A percentile compares a stretch with the other conserved stretches of the same genome.
phyloP scores from a whole-genome alignment of 2,888 invertebrate genomes.

The Operophtera brumata region DNA sequence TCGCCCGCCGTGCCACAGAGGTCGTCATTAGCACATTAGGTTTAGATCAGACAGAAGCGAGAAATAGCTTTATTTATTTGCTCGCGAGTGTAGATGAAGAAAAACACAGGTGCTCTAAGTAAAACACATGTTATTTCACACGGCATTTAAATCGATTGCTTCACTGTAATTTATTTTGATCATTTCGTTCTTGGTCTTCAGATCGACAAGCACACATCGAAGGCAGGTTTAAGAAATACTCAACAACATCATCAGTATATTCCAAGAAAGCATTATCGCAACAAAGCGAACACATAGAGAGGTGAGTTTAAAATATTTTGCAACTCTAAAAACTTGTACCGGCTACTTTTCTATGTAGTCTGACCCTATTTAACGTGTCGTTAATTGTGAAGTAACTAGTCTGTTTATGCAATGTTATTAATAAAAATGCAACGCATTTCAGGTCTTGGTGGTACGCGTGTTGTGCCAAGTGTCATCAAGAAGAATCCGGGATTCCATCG shows the following conservation, averaged over 20 bases:
- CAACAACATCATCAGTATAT: constrained; percentile 74
- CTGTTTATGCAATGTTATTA: constrained; percentile 5
- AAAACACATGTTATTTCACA: constrained; percentile 50
- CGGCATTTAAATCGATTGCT: constrained; percentile 50
- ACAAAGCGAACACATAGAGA: constrained; percentile 74
- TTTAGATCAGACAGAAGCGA: too few relatives aligned
- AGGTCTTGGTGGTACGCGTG: constrained; percentile 93
- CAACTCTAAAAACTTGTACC: constrained; percentile 9
- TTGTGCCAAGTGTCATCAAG: constrained; percentile 88
- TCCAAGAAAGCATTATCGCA: constrained; percentile 75
- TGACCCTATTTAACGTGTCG: constrained; percentile 5
- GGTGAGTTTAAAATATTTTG: constrained; percentile 46
- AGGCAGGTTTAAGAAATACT: constrained; percentile 77
- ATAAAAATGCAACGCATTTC: constrained; percentile 46
- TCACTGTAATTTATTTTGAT: constrained; percentile 40
- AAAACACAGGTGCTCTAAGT: constrained; percentile 28
- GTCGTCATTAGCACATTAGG: too few relatives aligned
- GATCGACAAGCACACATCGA: constrained; percentile 75
- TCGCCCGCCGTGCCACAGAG: too few relatives aligned
- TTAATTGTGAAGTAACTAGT: constrained; percentile 5
- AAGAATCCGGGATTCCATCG: constrained; percentile 85
- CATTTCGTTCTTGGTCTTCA: constrained; percentile 45
- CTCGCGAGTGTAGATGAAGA: constrained; percentile 38
- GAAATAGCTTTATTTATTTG: not conserved
- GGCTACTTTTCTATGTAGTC: constrained; percentile 16